Conservation (phyloP, 2,797 vertebrate species). For the Choloepus didactylus region DNA sequence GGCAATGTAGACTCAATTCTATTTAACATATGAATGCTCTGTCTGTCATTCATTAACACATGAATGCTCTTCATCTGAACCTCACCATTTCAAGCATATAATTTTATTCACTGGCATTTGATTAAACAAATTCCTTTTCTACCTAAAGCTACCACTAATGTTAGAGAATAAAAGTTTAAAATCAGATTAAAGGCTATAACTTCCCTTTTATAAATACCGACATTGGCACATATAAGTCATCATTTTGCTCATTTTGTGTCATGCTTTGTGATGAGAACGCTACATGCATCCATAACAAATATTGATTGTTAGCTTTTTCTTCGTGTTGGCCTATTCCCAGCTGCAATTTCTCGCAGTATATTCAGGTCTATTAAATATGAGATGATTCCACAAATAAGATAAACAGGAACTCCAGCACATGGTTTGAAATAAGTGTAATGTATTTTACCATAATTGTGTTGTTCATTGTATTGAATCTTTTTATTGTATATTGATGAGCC, state of each 20-base stretch:
- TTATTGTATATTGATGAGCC: neutral
- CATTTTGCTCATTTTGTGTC: neutral
- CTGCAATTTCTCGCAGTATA: slow-evolving; percentile 9
- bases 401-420: neutral
- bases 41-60: neutral
- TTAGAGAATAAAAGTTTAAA: slow-evolving; percentile 22
- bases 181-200: neutral
- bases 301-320: neutral
- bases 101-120: slow-evolving; percentile 32
- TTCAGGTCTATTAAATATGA: neutral
- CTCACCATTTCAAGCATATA: slow-evolving; percentile 11
- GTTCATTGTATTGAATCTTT: slow-evolving; percentile 24
- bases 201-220: slow-evolving; percentile 25
- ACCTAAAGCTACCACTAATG: neutral
- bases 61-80: neutral
- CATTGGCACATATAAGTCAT: neutral
- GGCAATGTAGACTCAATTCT: neutral
- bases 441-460: neutral
- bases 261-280: neutral
- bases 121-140: neutral
- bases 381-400: neutral
- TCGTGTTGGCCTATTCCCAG: neutral
- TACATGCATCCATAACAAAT: slow-evolving; percentile 4
- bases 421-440: neutral
- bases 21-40: slow-evolving; percentile 1